Evolutionary conservation across 2,888 invertebrate species (phyloP), one percentile per base, ranked within the genome.

Genomic region (Papilio elwesi): DNA sequence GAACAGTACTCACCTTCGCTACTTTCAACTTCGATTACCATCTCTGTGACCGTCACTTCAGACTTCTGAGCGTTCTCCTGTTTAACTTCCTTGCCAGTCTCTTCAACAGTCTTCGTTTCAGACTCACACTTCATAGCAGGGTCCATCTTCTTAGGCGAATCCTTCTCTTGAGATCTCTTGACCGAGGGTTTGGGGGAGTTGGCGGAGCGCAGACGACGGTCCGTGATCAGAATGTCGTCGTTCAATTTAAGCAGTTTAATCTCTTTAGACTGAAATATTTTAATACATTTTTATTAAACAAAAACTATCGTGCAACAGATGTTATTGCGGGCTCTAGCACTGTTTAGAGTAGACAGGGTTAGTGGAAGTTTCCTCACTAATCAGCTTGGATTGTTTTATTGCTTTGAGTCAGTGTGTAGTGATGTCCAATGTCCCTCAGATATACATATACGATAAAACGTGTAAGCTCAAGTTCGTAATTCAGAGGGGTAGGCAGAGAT

Each of bases 171-270:
- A 3, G 74, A 52, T 48, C 80, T 85, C 72, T 84, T 87, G 5
- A 81, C 68, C 1, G 86, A 82, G 0, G 85, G 89, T 76, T 88
- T 91, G 0, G 91, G 90, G 0, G 91, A 90, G 74, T 90, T 89
- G 0, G 90, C 79, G 0, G 92, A 92, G 0, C 92, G 87, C 0
- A 92, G 81, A 59, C 88, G 89, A 10, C 92, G 85, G 67, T 90
- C 91, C 0, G 89, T 86, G 0, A 55, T 10, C 0, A 83, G 51
- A 0, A 82, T 71, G 51, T 87, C 89, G 0, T 92, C 92, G 74
- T 89, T 89, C 63, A 91, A 75, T 70, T 91, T 93, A 12, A 91
- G 78, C 0, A 91, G 77, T 80, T 92, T 92, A 1, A 85, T 82
- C 48, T 89, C 90, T 77, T 90, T 92, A 4, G 89, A 86, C 92